Base-by-base conservation (phyloP, 2,113 vertebrate species). In the Caracal caracal region DNA sequence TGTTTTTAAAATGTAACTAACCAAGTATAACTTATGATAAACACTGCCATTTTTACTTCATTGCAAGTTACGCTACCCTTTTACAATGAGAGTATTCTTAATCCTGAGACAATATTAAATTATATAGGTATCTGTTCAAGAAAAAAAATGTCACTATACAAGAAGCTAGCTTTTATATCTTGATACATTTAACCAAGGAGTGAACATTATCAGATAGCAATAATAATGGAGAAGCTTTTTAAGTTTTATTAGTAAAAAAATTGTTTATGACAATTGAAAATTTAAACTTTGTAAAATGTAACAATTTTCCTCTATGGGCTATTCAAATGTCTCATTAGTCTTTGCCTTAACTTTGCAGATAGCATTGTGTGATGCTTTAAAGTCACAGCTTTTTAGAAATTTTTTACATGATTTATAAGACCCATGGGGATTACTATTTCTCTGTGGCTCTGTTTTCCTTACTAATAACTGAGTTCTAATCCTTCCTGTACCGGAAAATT, bases 1-100 rank as follows among this genome's bases (percentile, higher is more conserved):
- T 59, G 75, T 79, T 81, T 96, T 88, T 81, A 95, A 83, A 63
- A 91, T 68, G n/a, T 81, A 94, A 78, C 40, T 87, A 35, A 85
- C 10, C 33, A 70, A 92, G 16, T 51, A 11, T 89, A 97, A 68
- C 16, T 82, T 83, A 43, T 93, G 53, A 40, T 80, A 20, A 93
- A 43, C 37, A 65, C 1, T 61, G 12, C 30, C 37, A 83, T 84
- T 90, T 87, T 95, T 75, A 13, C 35, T 91, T 90, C 30, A 51
- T 65, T 70, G 16, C 11, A 80, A 47, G 22, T 53, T 79, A 79
- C 83, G 33, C 37, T n/a, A 28, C 26, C 13, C 22, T 43, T 97
- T 81, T 88, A 83, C 84, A 71, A 83, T 70, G 6, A 89, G 35
- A 87, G 3, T 70, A 5, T 63, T 88, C 65, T 37, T 47, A 90